Percentiles rank a stretch among this genome's conserved stretches.
Conservation (phyloP, 2,113 vertebrate species). For the Aramus guarauna region DNA sequence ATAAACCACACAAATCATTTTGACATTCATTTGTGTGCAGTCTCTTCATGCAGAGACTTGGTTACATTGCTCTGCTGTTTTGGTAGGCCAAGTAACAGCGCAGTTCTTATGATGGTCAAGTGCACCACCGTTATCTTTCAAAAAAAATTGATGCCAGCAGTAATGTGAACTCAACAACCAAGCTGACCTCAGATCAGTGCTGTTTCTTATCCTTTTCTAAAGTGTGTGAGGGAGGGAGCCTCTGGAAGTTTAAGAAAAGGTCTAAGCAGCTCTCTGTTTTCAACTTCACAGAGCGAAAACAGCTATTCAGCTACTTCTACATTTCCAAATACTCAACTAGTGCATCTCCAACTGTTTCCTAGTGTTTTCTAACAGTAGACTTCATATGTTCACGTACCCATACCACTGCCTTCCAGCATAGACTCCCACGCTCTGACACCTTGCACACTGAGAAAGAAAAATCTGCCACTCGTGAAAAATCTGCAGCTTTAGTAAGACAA, state of each 20-base stretch:
- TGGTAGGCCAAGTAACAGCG: not conserved
- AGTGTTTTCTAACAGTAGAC: not conserved
- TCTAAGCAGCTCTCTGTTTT: not conserved
- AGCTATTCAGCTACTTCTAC: not conserved
- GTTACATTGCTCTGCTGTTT: not conserved
- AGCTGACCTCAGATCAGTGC: not conserved
- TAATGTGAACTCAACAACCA: not conserved
- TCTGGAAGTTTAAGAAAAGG: not conserved
- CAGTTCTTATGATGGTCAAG: not conserved
- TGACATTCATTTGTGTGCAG: not conserved
- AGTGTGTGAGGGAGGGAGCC: not conserved
- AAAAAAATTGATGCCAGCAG: not conserved
- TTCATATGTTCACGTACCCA: rapidly evolving
- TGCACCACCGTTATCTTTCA: not conserved
- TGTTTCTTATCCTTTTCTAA: not conserved
- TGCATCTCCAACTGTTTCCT: not conserved
- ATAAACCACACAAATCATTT: not conserved
- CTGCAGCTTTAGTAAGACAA: not conserved
- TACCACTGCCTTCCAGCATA: not conserved
- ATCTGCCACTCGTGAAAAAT: not conserved
- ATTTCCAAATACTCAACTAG: not conserved
- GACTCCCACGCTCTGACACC: rapidly evolving
- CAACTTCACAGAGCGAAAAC: not conserved
- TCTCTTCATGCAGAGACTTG: not conserved
- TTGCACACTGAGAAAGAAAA: not conserved